These are phyloP conservation scores for Trachelus iudaicus DNA, from an alignment of 2,888 invertebrate species.

Conservation along the genomic window DNA sequence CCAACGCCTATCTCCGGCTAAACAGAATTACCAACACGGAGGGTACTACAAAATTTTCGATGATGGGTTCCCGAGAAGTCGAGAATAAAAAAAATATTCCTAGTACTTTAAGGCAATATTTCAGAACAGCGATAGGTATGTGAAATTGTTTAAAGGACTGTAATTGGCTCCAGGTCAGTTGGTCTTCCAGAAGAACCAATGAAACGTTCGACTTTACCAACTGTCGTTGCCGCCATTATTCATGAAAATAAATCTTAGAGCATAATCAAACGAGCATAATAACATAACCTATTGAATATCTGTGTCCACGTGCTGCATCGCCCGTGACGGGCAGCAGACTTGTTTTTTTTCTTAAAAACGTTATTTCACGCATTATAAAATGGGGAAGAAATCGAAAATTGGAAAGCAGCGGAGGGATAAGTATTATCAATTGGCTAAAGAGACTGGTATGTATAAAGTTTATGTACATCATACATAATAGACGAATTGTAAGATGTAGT, in stretches of 20 bases:
- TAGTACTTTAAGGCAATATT: not conserved
- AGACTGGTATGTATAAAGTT: conserved; percentile 80
- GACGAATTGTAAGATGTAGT: not conserved
- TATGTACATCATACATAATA: not conserved
- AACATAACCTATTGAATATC: not conserved
- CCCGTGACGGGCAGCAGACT: not conserved
- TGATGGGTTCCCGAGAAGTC: not conserved
- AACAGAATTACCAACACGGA: not conserved
- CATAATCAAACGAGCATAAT: not conserved
- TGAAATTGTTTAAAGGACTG: not conserved
- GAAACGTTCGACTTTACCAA: not conserved
- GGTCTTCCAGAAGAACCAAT: not conserved
- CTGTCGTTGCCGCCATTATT: not conserved
- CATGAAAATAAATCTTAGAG: not conserved
- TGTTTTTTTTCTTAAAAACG: not conserved
- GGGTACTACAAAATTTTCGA: not conserved
- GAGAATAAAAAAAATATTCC: not conserved
- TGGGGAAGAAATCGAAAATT: conserved; percentile 96
- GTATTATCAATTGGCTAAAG: conserved; percentile 98
- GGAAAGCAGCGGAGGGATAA: conserved; percentile 99
- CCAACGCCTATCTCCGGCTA: not conserved
- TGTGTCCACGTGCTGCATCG: not conserved
- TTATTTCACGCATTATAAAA: conserved; percentile 64
- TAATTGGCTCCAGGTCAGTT: not conserved
- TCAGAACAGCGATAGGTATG: not conserved